phyloP scores from a whole-genome alignment of 2,888 invertebrate species.

The Rhamnusium bicolor region DNA sequence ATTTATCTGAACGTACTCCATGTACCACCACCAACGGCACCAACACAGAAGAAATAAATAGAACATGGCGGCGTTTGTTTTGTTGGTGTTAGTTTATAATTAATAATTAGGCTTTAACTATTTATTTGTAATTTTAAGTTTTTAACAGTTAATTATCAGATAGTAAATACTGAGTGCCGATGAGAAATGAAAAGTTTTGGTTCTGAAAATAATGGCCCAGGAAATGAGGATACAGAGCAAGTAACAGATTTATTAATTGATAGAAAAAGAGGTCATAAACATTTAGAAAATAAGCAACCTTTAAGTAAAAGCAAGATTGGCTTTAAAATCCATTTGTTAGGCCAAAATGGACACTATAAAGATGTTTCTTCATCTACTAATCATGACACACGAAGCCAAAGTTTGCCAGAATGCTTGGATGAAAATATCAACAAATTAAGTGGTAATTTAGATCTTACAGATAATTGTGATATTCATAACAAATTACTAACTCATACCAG shows the following conservation, averaged over 20 bases:
- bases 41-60: too few relatives aligned
- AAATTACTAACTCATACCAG: constrained; percentile 41
- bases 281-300: constrained; percentile 27
- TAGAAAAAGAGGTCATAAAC: constrained; percentile 27
- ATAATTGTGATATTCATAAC: constrained; percentile 61
- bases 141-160: neutral
- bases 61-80: constrained; percentile 36
- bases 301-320: constrained; percentile 23
- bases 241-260: constrained; percentile 37
- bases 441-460: constrained; percentile 9
- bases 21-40: too few relatives aligned
- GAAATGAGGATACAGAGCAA: constrained; percentile 30
- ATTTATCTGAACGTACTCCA: too few relatives aligned
- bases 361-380: constrained; percentile 55
- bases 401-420: constrained; percentile 68
- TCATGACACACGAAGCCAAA: constrained; percentile 66
- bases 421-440: constrained; percentile 55
- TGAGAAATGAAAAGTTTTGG: constrained; percentile 51
- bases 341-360: constrained; percentile 59
- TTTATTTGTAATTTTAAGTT: constrained; percentile 32
- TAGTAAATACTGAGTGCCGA: constrained; percentile 7
- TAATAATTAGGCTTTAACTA: constrained; percentile 18
- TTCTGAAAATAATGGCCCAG: constrained; percentile 29
- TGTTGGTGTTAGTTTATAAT: constrained; percentile 26
- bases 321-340: constrained; percentile 46